Base-by-base conservation (phyloP, 2,888 invertebrate species). In the Cataglyphis altisquamis region DNA sequence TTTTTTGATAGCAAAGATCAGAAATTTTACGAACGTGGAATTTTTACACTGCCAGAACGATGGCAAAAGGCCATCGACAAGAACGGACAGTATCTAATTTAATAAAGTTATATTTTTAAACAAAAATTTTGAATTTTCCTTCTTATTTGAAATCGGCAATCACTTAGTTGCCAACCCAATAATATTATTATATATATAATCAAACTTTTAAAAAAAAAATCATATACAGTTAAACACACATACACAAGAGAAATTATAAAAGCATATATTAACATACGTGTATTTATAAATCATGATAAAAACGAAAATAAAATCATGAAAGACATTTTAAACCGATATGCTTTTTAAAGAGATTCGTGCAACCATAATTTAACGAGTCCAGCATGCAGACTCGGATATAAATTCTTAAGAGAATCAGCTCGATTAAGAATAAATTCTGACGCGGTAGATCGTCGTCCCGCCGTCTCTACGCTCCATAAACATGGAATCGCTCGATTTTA, bases 401-500 rank as follows among this genome's bases (percentile, higher is more conserved):
- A 80, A 70, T 80, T 36, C 70, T 68, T 80, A 70, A 70, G 60
- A 60, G 45, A 80, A 80, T 70, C 78, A 18, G 60, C 45, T 80
- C 78, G 78, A 80, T 80, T 80, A 80, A 80, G 78, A 60, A 70
- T 60, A 36, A 80, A 45, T 68, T 36, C 70, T 70, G 60, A 70
- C 36, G 18, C 25, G 25, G 12, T 68, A 18, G 36, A 36, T 70
- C 70, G 5, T 15, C 18, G 41, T 18, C 15, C 41, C 32, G n/a
- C 18, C 15, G 18, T 8, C 21, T 18, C 32, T 45, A 36, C 41
- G 25, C 78, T 60, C 78, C 70, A 70, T 80, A 80, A 80, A 80
- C 70, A 80, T 45, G 18, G 78, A 45, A 80, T 80, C 78, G 78
- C 70, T 80, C 78, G 78, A 80, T 80, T 80, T 80, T 80, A 80